These are phyloP conservation scores for Zaprionus obscuricornis DNA, from an alignment of 2,888 invertebrate genomes.

Conservation along the genomic window DNA sequence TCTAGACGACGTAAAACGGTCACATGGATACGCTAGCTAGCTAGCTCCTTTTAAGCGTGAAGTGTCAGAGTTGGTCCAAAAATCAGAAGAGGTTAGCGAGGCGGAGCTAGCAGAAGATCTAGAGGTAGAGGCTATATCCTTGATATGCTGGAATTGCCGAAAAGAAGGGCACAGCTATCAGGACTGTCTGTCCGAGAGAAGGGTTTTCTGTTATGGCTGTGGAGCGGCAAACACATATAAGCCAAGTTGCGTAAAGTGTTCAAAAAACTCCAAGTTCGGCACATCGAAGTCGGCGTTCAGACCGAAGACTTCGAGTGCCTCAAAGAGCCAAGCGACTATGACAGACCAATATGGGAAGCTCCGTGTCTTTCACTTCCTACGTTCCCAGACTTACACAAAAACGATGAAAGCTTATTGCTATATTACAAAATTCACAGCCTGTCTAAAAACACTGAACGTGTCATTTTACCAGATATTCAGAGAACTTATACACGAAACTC, in stretches of 20 bases:
- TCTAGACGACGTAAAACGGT: neutral
- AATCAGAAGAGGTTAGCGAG: neutral
- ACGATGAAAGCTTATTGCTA: no score
- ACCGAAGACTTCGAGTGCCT: neutral
- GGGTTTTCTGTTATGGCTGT: slow-evolving; percentile 9
- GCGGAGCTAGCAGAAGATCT: neutral
- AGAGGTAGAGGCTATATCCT: slow-evolving; percentile 4
- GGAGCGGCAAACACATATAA: neutral
- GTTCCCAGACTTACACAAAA: no score
- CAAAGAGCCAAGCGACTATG: neutral
- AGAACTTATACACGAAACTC: no score
- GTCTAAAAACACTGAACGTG: no score
- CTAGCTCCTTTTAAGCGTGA: neutral
- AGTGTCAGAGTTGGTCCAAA: neutral
- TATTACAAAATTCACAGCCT: no score
- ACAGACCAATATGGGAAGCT: neutral
- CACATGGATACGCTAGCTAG: neutral
- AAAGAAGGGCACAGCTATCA: slow-evolving; percentile 1
- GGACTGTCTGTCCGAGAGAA: neutral
- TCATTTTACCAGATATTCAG: no score
- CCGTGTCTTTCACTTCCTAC: no score
- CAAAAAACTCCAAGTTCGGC: slow-evolving; percentile 2
- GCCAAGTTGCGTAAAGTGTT: neutral
- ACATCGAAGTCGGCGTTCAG: slow-evolving; percentile 1
- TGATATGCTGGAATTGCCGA: slow-evolving; percentile 5